phyloP scores from a whole-genome alignment of 2,113 vertebrate genomes.

The Misgurnus mizolepis region DNA sequence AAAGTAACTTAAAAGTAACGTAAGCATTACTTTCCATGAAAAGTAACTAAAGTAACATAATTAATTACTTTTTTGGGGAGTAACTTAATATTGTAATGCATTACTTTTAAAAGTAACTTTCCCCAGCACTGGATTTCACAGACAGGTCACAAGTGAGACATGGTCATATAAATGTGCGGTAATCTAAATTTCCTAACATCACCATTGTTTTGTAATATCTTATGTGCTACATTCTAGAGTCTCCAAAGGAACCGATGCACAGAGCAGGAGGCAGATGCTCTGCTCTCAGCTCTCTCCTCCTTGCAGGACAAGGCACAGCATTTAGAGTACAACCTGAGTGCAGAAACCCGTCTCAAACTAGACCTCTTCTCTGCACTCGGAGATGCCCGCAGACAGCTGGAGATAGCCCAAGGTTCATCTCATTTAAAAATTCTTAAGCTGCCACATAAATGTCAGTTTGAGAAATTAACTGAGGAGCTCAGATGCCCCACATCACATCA shows the following conservation, averaged over 20 bases:
- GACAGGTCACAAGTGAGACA: no score
- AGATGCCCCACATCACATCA: no score
- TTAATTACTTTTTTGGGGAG: no score
- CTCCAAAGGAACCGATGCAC: constrained; percentile 73
- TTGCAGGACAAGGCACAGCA: constrained; percentile 83
- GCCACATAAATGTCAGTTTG: neutral
- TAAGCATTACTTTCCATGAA: no score
- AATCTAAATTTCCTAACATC: neutral
- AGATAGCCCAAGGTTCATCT: constrained; percentile 78
- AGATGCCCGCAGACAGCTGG: constrained; percentile 78
- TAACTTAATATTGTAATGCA: no score
- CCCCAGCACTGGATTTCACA: no score
- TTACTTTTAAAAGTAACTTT: no score
- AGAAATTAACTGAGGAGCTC: neutral
- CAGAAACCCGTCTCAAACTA: constrained; percentile 81
- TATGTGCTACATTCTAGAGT: constrained; percentile 55
- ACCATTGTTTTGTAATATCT: neutral
- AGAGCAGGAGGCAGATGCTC: constrained; percentile 76
- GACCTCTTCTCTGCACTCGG: constrained; percentile 81
- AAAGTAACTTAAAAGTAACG: no score
- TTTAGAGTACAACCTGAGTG: constrained; percentile 82
- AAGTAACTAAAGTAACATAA: no score
- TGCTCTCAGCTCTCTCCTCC: constrained; percentile 78
- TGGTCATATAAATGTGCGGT: no score
- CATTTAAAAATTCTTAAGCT: neutral